Base-by-base conservation (phyloP, 1,140 invertebrate species). In the Apocrypta bakeri region DNA sequence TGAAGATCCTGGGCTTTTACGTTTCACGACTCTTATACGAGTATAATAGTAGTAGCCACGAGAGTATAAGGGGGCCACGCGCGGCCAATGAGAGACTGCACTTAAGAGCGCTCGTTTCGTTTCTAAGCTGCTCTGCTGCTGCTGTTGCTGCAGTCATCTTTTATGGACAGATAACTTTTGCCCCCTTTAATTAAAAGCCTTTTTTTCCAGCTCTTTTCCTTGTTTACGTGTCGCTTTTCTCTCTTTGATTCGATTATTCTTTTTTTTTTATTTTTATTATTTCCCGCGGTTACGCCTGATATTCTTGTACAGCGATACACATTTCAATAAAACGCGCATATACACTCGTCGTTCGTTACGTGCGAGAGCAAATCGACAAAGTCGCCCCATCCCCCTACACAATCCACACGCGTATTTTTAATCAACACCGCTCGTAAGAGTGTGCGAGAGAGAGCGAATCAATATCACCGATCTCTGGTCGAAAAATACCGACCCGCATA, bases 11-110 rank as follows among this genome's bases (percentile, higher is more conserved):
- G 24, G 14, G 76, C 37, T 78, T 66, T 76, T 25, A 66, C 74
- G 63, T 76, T 76, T 76, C 74, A 42, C 37, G 64, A 78, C 37
- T 68, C 37, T 68, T 27, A 68, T 68, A 77, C n/a, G 63, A 77
- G 56, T 37, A 37, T 37, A 37, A 37, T 37, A 37, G 33, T 37
- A 37, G 33, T 29, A 25, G 74, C 29, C 56, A 14, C 29, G 24
- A 7, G 40, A 25, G 29, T 63, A 76, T 37, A 76, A 76, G 42
- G 42, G n/a, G 27, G 72, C 29, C 37, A 66, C 61, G 56, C 61
- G 24, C 11, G 61, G 56, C 56, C 76, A 48, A 69, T 78, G 76
- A 64, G 31, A 77, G 61, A 66, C 56, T 29, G 61, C 61, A 24
- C 56, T 77, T 77, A 76, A 66, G 8, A 27, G 61, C 25, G 6